Base-by-base conservation (phyloP, 2,113 vertebrate species). In the Mesembrinibis cayennensis region DNA sequence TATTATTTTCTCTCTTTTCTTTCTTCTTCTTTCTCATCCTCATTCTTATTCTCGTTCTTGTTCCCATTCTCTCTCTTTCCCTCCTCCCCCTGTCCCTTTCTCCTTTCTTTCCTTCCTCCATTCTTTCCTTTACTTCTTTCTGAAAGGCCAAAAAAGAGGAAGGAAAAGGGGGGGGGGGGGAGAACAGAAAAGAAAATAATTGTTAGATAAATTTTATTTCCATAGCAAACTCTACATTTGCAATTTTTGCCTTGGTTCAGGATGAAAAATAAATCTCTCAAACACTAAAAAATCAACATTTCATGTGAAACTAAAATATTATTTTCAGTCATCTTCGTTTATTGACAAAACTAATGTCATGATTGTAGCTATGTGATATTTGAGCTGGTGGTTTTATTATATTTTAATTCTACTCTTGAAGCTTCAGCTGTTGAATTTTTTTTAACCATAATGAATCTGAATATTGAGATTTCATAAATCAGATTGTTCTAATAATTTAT, bases 111-210 rank as follows among this genome's bases (percentile, higher is more conserved):
- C 22, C 26, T 63, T 69, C 13, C 8, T 65, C 11, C 5, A 17
- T 65, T 74, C 3, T 65, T 72, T 44, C 13, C 3, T 67, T 77
- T 47, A 22, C 1, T 49, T 69, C n/a, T 56, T 65, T 72, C 22
- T 72, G 13, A 89, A 94, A 47, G 62, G 14, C 4, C 58, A 67
- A 83, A 22, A 81, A 71, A 4, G 1, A 7, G 5, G 4, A 13
- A 15, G 10, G 9, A 22, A 30, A 15, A 4, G 1, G 3, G 12
- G 4, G 0, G 1, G 2, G 1, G 3, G 3, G 3, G 5, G 12
- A 89, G 25, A 40, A 66, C 2, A 45, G 5, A 44, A 26, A 45
- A 50, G 0, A 45, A 65, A 63, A 80, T 52, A 7, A 34, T 42
- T 19, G 3, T 15, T 42, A 67, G 16, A 76, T 34, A 42, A 23